A percentile compares a stretch with the other conserved stretches of the same genome.
Evolutionary conservation across 2,113 vertebrate species (phyloP).

Genomic region (Psettodes erumei): DNA sequence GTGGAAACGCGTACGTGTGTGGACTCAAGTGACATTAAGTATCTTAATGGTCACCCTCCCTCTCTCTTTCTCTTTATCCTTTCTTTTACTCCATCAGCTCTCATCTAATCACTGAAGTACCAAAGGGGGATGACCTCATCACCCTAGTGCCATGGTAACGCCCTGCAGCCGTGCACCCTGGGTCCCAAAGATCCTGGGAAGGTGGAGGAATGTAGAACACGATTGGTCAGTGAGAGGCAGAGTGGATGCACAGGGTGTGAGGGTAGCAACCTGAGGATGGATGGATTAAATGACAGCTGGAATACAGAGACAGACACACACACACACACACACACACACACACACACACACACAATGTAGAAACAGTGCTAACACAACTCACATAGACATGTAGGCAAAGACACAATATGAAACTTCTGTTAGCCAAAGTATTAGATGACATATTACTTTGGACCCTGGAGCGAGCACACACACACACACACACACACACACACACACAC

Average conservation of each 20-base stretch:
- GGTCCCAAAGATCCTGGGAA: slow-evolving; percentile 72
- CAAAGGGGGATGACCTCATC: slow-evolving; percentile 64
- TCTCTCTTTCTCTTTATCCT: background rate
- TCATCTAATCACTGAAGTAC: slow-evolving; percentile 61
- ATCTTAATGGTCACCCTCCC: background rate
- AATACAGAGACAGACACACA: slow-evolving; percentile 21
- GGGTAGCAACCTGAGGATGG: slow-evolving; percentile 47
- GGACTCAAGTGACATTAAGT: background rate
- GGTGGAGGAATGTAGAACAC: slow-evolving; percentile 66
- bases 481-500: slow-evolving; percentile 5
- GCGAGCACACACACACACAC: slow-evolving; percentile 13
- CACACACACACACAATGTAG: background rate
- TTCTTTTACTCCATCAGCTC: slow-evolving; percentile 40
- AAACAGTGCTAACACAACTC: background rate
- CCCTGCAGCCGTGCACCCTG: slow-evolving; percentile 68
- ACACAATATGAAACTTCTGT: slow-evolving; percentile 9
- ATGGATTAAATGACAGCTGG: slow-evolving; percentile 68
- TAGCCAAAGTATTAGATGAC: slow-evolving; percentile 38
- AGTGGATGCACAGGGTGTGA: slow-evolving; percentile 54
- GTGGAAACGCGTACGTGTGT: background rate
- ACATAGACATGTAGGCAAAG: slow-evolving; percentile 10
- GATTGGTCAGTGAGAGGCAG: slow-evolving; percentile 46
- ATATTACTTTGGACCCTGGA: slow-evolving; percentile 32
- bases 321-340: slow-evolving; percentile 13
- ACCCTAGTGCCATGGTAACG: slow-evolving; percentile 64